Base-by-base conservation (phyloP, 2,888 invertebrate species). In the Hypercompe scribonia region DNA sequence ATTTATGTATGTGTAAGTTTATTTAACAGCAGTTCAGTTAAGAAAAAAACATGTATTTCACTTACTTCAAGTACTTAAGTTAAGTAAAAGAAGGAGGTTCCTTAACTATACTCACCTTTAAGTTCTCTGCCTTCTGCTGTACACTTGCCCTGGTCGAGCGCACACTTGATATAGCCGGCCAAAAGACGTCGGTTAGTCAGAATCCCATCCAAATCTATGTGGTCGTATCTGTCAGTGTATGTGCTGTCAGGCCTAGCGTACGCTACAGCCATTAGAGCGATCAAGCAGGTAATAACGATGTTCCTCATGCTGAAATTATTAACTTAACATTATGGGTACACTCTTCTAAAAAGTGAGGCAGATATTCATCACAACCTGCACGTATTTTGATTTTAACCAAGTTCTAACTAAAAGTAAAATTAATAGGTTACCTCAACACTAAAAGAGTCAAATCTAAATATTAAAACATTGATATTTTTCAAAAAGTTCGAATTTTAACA, bases 121-220 rank as follows among this genome's bases (percentile, higher is more conserved):
- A 98, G 92, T 90, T 97, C 97, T 83, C 96, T 96, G 80, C 96
- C 97, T 76, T 97, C 97, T 15, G 97, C 93, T 0, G 97, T 97
- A 89, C 98, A 98, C 71, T 86, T 91, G 39, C 96, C 97, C 77
- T 93, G 89, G 0, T 96, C 96, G 78, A 97, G 92, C 63, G 97
- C 88, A 84, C 98, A 98, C 64, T 97, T 96, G 39, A 97, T 86
- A 87, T 98, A 98, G 66, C 96, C 96, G 39, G 93, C 90, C 21
- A 98, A 90, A 50, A 98, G 92, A 58, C 97, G 96, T 3, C 96
- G 96, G 88, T 97, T 98, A 8, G 73, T 81, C 4, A 98, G 89
- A 81, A 98, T 96, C 83, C 97, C 96, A 66, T 97, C 96, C 70
- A 98, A 78, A 87, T 98, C 95, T 61, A 98, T 90, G 83, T 73